Evolutionary conservation across 1,140 invertebrate genomes (phyloP).

Genomic region (Harpegnathos saltator): DNA sequence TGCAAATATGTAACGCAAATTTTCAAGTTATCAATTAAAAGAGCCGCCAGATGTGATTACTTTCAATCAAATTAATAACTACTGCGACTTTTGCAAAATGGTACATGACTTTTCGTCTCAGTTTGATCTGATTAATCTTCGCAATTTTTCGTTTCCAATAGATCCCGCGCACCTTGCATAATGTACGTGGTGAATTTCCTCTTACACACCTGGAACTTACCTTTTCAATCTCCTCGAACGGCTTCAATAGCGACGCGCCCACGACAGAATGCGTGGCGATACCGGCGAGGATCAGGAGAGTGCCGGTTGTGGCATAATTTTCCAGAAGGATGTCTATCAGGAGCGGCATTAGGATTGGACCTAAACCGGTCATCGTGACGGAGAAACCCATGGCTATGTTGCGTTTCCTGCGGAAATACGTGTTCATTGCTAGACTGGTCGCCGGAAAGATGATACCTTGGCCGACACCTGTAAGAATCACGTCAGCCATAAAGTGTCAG

Average conservation of each 20-base stretch:
- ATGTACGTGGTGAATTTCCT: slow-evolving; percentile 3
- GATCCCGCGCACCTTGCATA: no score
- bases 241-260: slow-evolving; percentile 88
- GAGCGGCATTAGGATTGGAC: slow-evolving; percentile 91
- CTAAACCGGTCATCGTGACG: slow-evolving; percentile 90
- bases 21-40: no score
- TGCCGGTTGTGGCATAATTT: slow-evolving; percentile 84
- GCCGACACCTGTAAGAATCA: slow-evolving; percentile 55
- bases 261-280: slow-evolving; percentile 88
- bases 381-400: slow-evolving; percentile 90
- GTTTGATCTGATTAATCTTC: no score
- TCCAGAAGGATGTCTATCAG: slow-evolving; percentile 83
- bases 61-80: no score
- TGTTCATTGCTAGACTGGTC: slow-evolving; percentile 88
- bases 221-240: slow-evolving; percentile 82
- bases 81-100: no score
- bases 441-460: slow-evolving; percentile 67
- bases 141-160: no score
- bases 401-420: slow-evolving; percentile 89
- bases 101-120: no score
- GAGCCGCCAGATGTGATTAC: no score
- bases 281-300: slow-evolving; percentile 88
- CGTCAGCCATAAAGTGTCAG: no score
- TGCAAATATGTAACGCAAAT: no score
- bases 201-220: slow-evolving; percentile 59